Evolutionary conservation across 2,797 vertebrate genomes (phyloP).

Genomic region (Balearica regulorum): DNA sequence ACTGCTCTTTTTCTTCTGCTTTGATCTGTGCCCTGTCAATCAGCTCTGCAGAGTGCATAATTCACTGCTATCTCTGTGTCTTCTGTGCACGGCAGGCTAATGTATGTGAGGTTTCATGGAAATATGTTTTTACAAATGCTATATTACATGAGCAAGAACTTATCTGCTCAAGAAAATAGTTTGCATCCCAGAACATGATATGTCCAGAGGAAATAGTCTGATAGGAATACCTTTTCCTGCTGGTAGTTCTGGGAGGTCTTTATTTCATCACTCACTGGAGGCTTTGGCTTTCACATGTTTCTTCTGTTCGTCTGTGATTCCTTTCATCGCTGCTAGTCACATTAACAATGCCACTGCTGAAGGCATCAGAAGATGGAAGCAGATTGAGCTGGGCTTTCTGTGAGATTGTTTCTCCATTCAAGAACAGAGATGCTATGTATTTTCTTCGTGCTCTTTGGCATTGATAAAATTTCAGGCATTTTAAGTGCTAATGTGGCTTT

Average conservation of each 20-base stretch:
- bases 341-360: background rate
- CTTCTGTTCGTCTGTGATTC: background rate
- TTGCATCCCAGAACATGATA: background rate
- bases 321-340: background rate
- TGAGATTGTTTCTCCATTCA: background rate
- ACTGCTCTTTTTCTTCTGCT: background rate
- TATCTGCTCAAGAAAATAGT: background rate
- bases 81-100: background rate
- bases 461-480: background rate
- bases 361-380: background rate
- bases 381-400: background rate
- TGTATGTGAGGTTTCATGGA: background rate
- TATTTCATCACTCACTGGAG: background rate
- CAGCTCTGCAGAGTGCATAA: background rate
- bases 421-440: background rate
- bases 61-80: background rate
- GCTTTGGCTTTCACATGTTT: slow-evolving; percentile 1
- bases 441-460: background rate
- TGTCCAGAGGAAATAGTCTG: background rate
- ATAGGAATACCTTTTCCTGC: background rate
- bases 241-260: slow-evolving; percentile 1
- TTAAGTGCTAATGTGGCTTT: background rate
- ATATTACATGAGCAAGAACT: background rate
- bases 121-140: background rate
- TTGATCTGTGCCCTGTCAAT: background rate